These are phyloP conservation scores for Bostrychus sinensis DNA, from an alignment of 2,113 vertebrate genomes.

Conservation along the genomic window DNA sequence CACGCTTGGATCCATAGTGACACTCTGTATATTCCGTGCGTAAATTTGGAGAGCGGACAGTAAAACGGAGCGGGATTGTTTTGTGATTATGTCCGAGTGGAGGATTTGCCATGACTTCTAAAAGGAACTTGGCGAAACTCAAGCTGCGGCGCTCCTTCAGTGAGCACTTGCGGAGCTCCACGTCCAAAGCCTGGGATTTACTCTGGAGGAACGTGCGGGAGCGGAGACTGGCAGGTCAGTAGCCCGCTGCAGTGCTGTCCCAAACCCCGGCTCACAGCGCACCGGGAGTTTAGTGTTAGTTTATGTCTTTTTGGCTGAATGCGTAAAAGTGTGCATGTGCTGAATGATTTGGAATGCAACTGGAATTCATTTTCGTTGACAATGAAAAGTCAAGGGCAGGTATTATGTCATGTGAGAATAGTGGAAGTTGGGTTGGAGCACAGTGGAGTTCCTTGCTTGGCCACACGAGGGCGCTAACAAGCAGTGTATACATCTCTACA, in stretches of 20 bases:
- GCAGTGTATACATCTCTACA: too few relatives aligned
- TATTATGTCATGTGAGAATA: too few relatives aligned
- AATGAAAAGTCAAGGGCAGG: too few relatives aligned
- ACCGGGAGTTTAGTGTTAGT: too few relatives aligned
- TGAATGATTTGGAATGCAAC: too few relatives aligned
- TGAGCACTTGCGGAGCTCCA: constrained; percentile 90
- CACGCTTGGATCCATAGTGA: background rate
- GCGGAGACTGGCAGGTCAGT: constrained; percentile 93
- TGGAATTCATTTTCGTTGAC: too few relatives aligned
- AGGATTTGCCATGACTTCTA: constrained; percentile 83
- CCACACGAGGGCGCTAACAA: too few relatives aligned
- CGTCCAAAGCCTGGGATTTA: constrained; percentile 90
- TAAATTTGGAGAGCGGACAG: background rate
- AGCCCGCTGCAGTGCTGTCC: constrained; percentile 19
- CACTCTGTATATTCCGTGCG: background rate
- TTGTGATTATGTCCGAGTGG: constrained; percentile 68
- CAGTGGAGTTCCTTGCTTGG: too few relatives aligned
- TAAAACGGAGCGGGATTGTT: constrained; percentile 29
- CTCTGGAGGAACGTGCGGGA: constrained; percentile 91
- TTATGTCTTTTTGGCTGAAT: too few relatives aligned
- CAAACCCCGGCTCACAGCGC: too few relatives aligned
- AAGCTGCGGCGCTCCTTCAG: constrained; percentile 89
- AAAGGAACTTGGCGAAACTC: constrained; percentile 72
- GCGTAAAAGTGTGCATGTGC: too few relatives aligned
- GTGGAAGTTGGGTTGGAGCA: too few relatives aligned